phyloP scores from a whole-genome alignment of 2,888 invertebrate species.

The Criorhina ranunculi region DNA sequence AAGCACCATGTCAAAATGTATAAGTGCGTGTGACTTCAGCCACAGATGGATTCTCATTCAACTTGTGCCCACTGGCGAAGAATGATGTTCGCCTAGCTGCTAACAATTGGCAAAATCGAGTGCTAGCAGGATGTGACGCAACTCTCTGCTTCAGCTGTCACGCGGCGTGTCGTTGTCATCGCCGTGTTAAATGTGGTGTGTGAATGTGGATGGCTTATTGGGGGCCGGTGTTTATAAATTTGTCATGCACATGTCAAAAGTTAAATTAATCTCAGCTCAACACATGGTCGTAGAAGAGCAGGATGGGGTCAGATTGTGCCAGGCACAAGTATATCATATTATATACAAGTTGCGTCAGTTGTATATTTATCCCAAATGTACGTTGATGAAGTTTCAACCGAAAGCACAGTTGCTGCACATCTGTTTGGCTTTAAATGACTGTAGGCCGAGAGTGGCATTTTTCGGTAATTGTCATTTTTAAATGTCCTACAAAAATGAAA shows the following conservation, averaged over 20 bases:
- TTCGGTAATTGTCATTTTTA: slow-evolving; percentile 4
- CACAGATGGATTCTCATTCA: slow-evolving; percentile 25
- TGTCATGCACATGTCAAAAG: slow-evolving; percentile 59
- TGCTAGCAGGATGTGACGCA: slow-evolving; percentile 35
- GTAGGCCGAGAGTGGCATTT: not conserved
- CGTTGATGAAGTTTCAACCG: not conserved
- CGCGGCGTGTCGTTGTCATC: slow-evolving; percentile 17
- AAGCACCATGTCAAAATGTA: slow-evolving; percentile 42
- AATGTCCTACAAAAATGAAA: not conserved
- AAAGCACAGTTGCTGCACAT: not conserved
- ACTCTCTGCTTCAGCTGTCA: slow-evolving; percentile 26
- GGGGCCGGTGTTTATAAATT: slow-evolving; percentile 50
- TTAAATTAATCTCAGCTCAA: slow-evolving; percentile 53
- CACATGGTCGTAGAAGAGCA: slow-evolving; percentile 6
- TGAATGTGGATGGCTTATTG: slow-evolving; percentile 12
- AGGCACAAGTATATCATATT: slow-evolving; percentile 23
- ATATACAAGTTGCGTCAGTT: slow-evolving; percentile 21
- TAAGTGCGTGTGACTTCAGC: slow-evolving; percentile 29
- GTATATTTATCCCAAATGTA: slow-evolving; percentile 5
- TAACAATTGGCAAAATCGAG: slow-evolving; percentile 48
- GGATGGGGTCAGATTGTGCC: not conserved
- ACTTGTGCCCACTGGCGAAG: slow-evolving; percentile 20
- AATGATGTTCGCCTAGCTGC: slow-evolving; percentile 24
- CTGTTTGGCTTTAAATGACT: slow-evolving; percentile 1
- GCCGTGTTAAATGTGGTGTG: slow-evolving; percentile 40